Conservation (phyloP, 2,888 invertebrate species). For the Anthophora plumipes region DNA sequence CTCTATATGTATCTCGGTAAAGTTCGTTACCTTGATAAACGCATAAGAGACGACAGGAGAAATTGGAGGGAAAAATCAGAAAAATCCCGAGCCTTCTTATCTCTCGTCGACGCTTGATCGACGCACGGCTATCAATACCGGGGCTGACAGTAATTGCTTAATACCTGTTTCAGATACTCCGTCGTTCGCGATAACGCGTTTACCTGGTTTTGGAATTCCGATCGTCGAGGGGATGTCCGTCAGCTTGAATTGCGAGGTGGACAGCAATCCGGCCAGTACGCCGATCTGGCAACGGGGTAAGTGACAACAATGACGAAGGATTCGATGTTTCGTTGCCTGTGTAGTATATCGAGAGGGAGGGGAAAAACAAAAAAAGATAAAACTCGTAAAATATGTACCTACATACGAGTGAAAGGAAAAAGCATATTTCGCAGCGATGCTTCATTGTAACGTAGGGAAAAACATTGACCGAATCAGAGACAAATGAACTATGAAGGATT, state of each 20-base stretch:
- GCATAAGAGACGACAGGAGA: no score
- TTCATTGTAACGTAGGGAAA: not conserved
- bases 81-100: not conserved
- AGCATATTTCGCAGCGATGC: not conserved
- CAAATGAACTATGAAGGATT: not conserved
- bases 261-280: constrained; percentile 95
- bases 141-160: constrained; percentile 72
- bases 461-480: not conserved
- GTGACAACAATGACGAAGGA: constrained; percentile 58
- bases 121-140: constrained; percentile 47
- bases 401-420: not conserved
- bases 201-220: constrained; percentile 96
- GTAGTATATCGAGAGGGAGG: not conserved
- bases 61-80: not conserved
- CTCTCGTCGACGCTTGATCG: constrained; percentile 20
- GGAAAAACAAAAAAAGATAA: no score
- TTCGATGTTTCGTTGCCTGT: constrained; percentile 38
- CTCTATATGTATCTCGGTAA: no score
- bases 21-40: no score
- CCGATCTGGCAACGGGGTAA: constrained; percentile 92
- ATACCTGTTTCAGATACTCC: constrained; percentile 91
- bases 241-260: constrained; percentile 95
- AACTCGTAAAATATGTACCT: not conserved
- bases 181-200: constrained; percentile 95
- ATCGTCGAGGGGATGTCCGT: constrained; percentile 95